Base-by-base conservation (phyloP, 2,113 vertebrate genomes). In the Propithecus coquereli region DNA sequence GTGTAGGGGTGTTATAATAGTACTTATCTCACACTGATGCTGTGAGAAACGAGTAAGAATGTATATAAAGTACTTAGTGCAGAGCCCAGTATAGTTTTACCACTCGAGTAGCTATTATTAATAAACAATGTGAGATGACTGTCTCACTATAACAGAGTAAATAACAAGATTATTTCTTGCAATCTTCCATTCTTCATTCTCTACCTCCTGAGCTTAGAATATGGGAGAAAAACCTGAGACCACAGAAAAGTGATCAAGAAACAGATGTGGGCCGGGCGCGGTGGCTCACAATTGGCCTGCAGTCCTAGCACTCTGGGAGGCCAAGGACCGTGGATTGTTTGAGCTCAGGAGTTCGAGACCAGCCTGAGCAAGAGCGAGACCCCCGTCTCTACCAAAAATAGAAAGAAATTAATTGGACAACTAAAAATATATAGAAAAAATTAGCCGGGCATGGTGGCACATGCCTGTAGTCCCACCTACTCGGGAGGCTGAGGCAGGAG, bases 71-170 rank as follows among this genome's bases (percentile, higher is more conserved):
- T 11, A 22, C 66, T 52, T 2, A 43, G 40, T 61, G 74, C 66
- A 76, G 40, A 23, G 54, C 57, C 23, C 3, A 20, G 6, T 30
- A n/a, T 66, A 2, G 0, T 6, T 14, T 9, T 5, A 7, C 22
- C 32, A 45, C 43, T 37, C 68, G 5, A 6, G 84, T 8, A n/a
- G 59, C 23, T 52, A 5, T 32, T 89, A 63, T n/a, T 5, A 37
- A 61, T 4, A 25, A 68, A 32, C 20, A 12, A 54, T 8, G 54
- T 3, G 47, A 13, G 25, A 59, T 9, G 54, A 68, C 1, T 37
- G 8, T 40, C 37, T 66, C 61, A 32, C 27, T 23, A 0, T n/a
- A 23, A 52, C 32, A 74, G 40, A 54, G 45, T 30, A 8, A 91
- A 13, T 8, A 40, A 32, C 54, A 45, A 12, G n/a, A n/a, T 34